phyloP scores from a whole-genome alignment of 2,888 invertebrate species.

The Sinodicranocentrus sp. region DNA sequence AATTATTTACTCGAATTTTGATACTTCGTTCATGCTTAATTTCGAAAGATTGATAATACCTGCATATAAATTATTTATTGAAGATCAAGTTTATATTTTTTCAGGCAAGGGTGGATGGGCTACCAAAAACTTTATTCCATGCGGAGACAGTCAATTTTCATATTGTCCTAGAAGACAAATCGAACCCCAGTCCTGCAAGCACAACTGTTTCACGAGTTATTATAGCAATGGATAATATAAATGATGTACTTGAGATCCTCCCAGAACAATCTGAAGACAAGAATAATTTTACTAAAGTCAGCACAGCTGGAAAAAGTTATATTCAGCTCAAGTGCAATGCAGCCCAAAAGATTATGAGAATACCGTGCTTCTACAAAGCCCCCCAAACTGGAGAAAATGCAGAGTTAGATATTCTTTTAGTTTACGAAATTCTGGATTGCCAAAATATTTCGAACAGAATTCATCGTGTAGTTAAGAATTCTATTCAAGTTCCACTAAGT shows the following conservation, averaged over 20 bases:
- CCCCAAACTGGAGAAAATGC: conserved; percentile 68
- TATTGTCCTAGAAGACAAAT: conserved; percentile 62
- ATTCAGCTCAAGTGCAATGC: conserved; percentile 31
- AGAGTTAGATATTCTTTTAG: conserved; percentile 64
- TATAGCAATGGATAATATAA: conserved; percentile 69
- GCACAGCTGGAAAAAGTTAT: conserved; percentile 28
- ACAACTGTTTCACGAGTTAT: conserved; percentile 59
- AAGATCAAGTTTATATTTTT: no score
- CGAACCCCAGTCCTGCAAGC: conserved; percentile 36
- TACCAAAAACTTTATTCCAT: conserved; percentile 68
- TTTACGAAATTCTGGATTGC: conserved; percentile 61
- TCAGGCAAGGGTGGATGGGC: conserved; percentile 65
- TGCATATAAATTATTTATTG: conserved; percentile 12
- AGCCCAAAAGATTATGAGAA: conserved; percentile 9
- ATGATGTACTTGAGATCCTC: conserved; percentile 58
- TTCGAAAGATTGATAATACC: background rate
- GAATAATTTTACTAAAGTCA: background rate
- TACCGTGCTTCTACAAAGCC: conserved; percentile 71
- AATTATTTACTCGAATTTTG: no score
- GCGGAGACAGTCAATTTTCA: conserved; percentile 69
- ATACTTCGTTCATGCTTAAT: no score
- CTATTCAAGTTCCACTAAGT: conserved; percentile 64
- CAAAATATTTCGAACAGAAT: conserved; percentile 37
- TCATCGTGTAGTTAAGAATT: conserved; percentile 66
- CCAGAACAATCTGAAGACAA: background rate